Percentiles rank a stretch among this genome's conserved stretches.
Conservation (phyloP, 1,140 invertebrate species). For the Carposina sasakii region DNA sequence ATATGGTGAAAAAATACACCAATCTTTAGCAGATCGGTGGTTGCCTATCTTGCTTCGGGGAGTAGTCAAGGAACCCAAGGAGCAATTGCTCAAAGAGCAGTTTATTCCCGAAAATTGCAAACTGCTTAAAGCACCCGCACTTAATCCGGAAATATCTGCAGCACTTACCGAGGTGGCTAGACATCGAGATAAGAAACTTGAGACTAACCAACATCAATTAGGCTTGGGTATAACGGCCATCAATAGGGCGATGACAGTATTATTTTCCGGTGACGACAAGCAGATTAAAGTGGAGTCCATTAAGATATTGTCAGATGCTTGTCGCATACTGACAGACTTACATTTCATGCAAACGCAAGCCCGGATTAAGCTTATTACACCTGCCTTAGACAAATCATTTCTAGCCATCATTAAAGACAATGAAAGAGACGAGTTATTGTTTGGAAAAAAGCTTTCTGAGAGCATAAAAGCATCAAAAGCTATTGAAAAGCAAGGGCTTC, state of each 20-base stretch:
- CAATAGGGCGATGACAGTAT: not conserved
- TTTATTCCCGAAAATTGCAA: conserved; percentile 3
- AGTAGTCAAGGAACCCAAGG: not conserved
- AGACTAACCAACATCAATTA: conserved; percentile 1
- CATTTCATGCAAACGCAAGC: not conserved
- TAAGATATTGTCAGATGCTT: not conserved
- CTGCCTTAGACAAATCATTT: conserved; percentile 5
- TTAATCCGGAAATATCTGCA: conserved; percentile 1
- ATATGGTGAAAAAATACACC: not conserved
- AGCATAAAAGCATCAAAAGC: conserved; percentile 7
- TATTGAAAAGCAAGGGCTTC: conserved; percentile 9
- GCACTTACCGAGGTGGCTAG: not conserved
- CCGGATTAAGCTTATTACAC: conserved; percentile 4
- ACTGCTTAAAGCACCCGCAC: not conserved
- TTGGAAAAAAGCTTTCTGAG: conserved; percentile 7
- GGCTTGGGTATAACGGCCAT: conserved; percentile 6
- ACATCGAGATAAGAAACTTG: conserved; percentile 5
- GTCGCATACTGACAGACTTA: not conserved
- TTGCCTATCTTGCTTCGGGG: not conserved
- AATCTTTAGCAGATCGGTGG: not conserved
- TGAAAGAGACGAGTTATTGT: conserved; percentile 2
- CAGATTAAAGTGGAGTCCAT: conserved; percentile 2
- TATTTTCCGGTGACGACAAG: conserved; percentile 4
- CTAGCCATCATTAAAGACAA: conserved; percentile 4
- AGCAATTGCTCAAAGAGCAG: not conserved